Evolutionary conservation across 2,797 vertebrate species (phyloP).

Genomic region (Hybognathus amarus): DNA sequence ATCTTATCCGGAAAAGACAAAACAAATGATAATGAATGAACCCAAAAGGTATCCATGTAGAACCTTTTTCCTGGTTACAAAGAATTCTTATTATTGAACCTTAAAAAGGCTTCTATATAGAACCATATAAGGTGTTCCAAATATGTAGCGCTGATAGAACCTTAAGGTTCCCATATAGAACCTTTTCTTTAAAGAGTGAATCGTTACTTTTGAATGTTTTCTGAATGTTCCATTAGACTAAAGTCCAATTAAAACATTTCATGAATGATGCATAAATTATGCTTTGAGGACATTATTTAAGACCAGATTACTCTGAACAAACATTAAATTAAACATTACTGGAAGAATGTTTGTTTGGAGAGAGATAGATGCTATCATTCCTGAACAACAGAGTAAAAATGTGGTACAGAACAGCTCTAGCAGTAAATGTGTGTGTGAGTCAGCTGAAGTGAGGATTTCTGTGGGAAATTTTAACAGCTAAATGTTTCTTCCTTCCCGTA

Average conservation of each 20-base stretch:
- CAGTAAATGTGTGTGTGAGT: not conserved
- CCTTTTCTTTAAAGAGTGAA: too few species aligned
- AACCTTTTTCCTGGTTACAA: too few species aligned
- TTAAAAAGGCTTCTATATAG: too few species aligned
- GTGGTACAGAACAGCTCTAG: not conserved
- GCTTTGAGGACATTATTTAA: not conserved
- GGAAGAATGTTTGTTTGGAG: not conserved
- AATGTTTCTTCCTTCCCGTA: constrained; percentile 30
- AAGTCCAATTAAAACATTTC: not conserved
- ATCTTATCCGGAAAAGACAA: too few species aligned
- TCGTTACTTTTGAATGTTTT: not conserved
- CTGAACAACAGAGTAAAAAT: not conserved
- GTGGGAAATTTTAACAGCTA: constrained; percentile 40
- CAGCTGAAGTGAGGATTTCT: not conserved
- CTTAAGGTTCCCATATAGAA: too few species aligned
- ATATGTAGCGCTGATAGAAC: too few species aligned
- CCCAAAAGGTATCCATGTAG: too few species aligned
- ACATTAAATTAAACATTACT: not conserved
- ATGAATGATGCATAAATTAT: not conserved
- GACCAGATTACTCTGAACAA: not conserved
- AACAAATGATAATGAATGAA: too few species aligned
- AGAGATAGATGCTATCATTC: not conserved
- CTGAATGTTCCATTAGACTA: not conserved
- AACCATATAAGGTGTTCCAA: too few species aligned
- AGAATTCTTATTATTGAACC: too few species aligned